A percentile compares a stretch with the other conserved stretches of the same genome.
Evolutionary conservation across 1,140 invertebrate genomes (phyloP).

Genomic region (Mactra quadrangularis): DNA sequence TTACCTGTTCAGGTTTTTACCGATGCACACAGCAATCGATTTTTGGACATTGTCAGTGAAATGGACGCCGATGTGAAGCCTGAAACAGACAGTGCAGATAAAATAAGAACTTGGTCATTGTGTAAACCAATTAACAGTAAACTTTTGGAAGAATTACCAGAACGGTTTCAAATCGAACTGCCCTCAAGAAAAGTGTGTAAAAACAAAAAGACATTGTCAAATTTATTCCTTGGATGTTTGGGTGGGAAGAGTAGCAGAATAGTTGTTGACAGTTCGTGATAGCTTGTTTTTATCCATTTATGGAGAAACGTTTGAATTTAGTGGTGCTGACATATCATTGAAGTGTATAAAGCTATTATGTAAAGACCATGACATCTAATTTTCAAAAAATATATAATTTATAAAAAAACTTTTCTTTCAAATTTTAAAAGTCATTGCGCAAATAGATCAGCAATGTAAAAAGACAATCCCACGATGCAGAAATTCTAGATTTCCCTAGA

Average conservation of each 20-base stretch:
- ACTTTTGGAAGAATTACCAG: neutral
- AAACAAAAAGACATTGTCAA: constrained; percentile 20
- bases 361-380: too few species aligned
- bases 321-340: too few species aligned
- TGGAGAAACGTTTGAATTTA: too few species aligned
- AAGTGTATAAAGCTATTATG: too few species aligned
- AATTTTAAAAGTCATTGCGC: too few species aligned
- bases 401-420: too few species aligned
- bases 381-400: too few species aligned
- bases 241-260: constrained; percentile 26
- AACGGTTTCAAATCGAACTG: constrained; percentile 3
- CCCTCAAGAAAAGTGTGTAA: constrained; percentile 23
- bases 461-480: too few species aligned
- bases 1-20: neutral
- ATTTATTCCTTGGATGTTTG: constrained; percentile 52
- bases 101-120: neutral
- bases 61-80: too few species aligned
- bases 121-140: neutral
- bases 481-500: too few species aligned
- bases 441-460: too few species aligned
- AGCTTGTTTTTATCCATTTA: too few species aligned
- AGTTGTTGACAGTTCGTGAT: neutral
- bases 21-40: neutral
- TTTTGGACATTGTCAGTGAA: neutral
- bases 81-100: neutral